These are phyloP conservation scores for Microhierax caerulescens DNA, from an alignment of 2,797 vertebrate species.

Conservation along the genomic window DNA sequence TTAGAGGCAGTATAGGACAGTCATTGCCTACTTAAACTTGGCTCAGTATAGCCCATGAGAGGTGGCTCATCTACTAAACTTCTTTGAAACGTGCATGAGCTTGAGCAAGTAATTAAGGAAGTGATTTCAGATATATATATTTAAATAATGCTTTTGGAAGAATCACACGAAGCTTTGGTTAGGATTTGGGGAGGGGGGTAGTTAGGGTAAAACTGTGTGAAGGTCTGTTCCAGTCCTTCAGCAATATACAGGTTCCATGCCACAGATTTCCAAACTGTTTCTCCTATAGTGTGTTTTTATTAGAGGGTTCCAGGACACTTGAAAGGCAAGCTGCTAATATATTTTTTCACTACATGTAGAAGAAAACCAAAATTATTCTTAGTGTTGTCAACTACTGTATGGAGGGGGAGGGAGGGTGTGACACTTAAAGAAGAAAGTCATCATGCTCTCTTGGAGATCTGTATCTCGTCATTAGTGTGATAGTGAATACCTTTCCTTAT, in stretches of 20 bases:
- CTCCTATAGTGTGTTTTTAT: neutral
- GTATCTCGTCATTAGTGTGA: neutral
- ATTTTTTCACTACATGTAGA: neutral
- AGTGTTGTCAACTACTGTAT: neutral
- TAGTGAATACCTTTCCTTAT: neutral
- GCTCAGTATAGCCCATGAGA: neutral
- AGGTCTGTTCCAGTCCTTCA: neutral
- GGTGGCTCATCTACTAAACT: neutral
- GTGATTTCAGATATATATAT: neutral
- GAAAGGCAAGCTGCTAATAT: neutral
- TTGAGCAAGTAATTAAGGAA: slow-evolving; percentile 35
- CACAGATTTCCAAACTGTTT: neutral
- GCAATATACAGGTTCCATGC: neutral
- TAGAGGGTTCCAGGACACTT: neutral
- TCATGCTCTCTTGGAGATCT: neutral
- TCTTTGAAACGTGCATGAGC: neutral
- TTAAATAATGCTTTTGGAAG: neutral
- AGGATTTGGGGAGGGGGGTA: neutral
- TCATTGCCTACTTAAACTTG: neutral
- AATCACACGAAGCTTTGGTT: neutral
- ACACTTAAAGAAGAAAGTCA: neutral
- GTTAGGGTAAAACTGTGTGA: neutral
- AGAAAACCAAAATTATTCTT: neutral
- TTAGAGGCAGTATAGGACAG: neutral
- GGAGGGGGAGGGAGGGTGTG: neutral